Evolutionary conservation across 2,888 invertebrate species (phyloP).

Genomic region (Leptogaster cylindrica): DNA sequence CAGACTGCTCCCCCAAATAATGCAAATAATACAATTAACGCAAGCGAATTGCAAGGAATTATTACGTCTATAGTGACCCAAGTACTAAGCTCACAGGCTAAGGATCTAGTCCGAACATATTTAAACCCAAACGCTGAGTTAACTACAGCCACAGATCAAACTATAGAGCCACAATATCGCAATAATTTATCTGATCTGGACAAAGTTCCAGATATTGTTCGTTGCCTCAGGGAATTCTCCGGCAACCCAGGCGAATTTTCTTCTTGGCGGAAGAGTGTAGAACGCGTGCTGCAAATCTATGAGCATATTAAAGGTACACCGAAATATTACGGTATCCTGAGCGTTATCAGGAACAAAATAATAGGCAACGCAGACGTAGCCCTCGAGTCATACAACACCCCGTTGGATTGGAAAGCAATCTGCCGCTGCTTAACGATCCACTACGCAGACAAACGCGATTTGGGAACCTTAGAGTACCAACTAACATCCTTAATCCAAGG

Average conservation of each 20-base stretch:
- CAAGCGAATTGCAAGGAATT: too few species aligned
- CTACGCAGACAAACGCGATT: constrained; percentile 43
- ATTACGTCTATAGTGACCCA: background rate
- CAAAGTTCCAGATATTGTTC: constrained; percentile 40
- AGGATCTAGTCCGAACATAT: background rate
- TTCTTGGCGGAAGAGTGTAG: constrained; percentile 43
- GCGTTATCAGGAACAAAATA: constrained; percentile 42
- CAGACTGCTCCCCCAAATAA: too few species aligned
- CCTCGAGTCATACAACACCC: constrained; percentile 42
- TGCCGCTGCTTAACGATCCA: constrained; percentile 39
- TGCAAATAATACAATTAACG: too few species aligned
- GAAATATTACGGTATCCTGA: constrained; percentile 44
- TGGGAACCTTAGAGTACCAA: constrained; percentile 42
- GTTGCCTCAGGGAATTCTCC: constrained; percentile 33
- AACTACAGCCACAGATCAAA: background rate
- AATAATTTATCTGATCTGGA: constrained; percentile 7
- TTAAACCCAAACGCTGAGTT: constrained; percentile 8
- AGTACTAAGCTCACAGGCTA: background rate
- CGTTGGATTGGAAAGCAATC: constrained; percentile 40
- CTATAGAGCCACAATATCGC: constrained; percentile 2
- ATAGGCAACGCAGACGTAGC: constrained; percentile 38
- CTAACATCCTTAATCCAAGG: constrained; percentile 39
- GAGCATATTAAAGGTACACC: constrained; percentile 34
- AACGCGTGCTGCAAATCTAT: constrained; percentile 39
- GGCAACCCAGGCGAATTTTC: constrained; percentile 29